Evolutionary conservation across 2,888 invertebrate genomes (phyloP).

Genomic region (Sycophila texana): DNA sequence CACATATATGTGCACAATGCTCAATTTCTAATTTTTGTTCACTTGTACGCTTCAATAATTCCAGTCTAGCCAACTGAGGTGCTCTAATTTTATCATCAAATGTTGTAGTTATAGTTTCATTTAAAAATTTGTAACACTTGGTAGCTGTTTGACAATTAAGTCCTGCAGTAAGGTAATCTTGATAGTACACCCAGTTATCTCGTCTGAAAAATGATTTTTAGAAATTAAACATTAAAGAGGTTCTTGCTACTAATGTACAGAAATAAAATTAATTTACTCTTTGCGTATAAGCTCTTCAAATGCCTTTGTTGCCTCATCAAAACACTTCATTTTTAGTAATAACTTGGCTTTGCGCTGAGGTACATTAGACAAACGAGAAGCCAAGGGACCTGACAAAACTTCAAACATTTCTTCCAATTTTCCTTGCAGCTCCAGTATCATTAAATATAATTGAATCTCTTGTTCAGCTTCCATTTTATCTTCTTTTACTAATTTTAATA

Average conservation of each 20-base stretch:
- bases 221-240: conserved; percentile 13
- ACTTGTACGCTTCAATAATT: conserved; percentile 81
- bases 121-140: conserved; percentile 73
- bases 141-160: conserved; percentile 69
- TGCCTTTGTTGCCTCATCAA: conserved; percentile 85
- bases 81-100: conserved; percentile 79
- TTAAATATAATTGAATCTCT: conserved; percentile 93
- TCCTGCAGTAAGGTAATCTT: conserved; percentile 75
- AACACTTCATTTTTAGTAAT: conserved; percentile 83
- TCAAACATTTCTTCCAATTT: conserved; percentile 89
- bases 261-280: conserved; percentile 78
- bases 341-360: conserved; percentile 85
- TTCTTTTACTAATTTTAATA: conserved; percentile 86
- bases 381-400: conserved; percentile 86
- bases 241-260: neutral
- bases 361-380: conserved; percentile 69
- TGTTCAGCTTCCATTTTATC: conserved; percentile 95
- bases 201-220: conserved; percentile 65
- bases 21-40: conserved; percentile 63
- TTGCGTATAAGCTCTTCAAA: conserved; percentile 85
- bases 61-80: conserved; percentile 89
- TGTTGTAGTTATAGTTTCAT: conserved; percentile 65
- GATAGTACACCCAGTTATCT: conserved; percentile 76
- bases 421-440: conserved; percentile 88
- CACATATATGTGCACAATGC: conserved; percentile 76